Evolutionary conservation across 2,888 invertebrate genomes (phyloP).

Genomic region (Hirtodrosophila duncani): DNA sequence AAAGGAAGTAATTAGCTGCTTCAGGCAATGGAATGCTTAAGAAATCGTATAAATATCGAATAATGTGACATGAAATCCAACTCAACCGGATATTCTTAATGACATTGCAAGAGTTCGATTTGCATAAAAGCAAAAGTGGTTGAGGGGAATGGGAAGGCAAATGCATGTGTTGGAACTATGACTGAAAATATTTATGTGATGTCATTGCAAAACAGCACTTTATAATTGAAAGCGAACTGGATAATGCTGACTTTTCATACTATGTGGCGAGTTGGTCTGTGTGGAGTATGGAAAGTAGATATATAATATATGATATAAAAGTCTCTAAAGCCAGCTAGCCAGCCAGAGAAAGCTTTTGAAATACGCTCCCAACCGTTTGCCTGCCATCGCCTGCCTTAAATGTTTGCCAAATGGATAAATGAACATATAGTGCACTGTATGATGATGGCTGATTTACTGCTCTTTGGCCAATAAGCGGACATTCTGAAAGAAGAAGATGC

Average conservation of each 20-base stretch:
- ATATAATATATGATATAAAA: no score
- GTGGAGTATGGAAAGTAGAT: no score
- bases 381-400: constrained; percentile 6
- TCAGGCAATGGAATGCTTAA: constrained; percentile 21
- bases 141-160: constrained; percentile 8
- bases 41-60: constrained; percentile 58
- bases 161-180: constrained; percentile 38
- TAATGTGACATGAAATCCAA: constrained; percentile 22
- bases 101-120: constrained; percentile 35
- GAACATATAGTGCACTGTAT: no score
- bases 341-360: no score
- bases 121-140: constrained; percentile 30
- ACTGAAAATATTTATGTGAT: no score
- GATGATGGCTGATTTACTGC: constrained; percentile 50
- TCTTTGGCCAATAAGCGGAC: constrained; percentile 67
- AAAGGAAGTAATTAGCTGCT: constrained; percentile 48
- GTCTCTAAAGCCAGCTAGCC: no score
- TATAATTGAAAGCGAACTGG: no score
- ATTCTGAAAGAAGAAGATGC: constrained; percentile 69
- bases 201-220: no score
- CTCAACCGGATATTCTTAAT: constrained; percentile 44
- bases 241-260: no score
- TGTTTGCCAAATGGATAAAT: no score
- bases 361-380: no score
- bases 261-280: no score